Evolutionary conservation across 2,113 vertebrate genomes (phyloP).

Genomic region (Tenebrosternarchus preto): DNA sequence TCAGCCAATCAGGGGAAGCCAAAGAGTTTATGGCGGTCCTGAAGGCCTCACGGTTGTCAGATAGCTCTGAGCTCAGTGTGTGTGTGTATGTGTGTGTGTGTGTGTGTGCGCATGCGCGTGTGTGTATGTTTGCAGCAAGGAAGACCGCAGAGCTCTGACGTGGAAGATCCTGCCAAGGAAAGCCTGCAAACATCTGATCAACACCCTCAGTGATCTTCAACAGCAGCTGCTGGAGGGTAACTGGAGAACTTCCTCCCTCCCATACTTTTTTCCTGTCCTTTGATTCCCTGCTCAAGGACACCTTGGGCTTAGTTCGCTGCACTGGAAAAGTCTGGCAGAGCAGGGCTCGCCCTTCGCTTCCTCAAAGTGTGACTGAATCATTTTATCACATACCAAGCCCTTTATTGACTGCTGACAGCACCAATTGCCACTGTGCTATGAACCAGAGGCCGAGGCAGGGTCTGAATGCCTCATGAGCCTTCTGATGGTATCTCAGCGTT

Average conservation of each 20-base stretch:
- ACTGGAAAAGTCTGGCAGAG: constrained; percentile 6
- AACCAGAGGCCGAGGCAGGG: background rate
- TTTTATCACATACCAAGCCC: constrained; percentile 35
- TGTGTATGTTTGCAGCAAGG: constrained; percentile 80
- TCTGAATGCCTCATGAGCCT: background rate
- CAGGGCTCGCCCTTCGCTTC: constrained; percentile 16
- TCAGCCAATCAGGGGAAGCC: constrained; percentile 15
- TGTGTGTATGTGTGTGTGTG: too few relatives aligned
- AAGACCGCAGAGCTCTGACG: constrained; percentile 88
- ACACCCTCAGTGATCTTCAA: constrained; percentile 86
- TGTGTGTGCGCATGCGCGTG: constrained; percentile 41
- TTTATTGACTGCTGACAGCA: constrained; percentile 31
- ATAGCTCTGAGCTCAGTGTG: constrained; percentile 50
- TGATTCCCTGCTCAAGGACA: background rate
- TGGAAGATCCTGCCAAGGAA: constrained; percentile 98
- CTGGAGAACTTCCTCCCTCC: constrained; percentile 56
- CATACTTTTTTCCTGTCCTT: background rate
- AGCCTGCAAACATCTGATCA: constrained; percentile 95
- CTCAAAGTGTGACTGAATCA: constrained; percentile 22
- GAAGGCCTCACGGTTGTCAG: constrained; percentile 8
- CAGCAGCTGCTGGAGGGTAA: constrained; percentile 92
- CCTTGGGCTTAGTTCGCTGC: constrained; percentile 17
- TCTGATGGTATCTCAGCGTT: constrained; percentile 16
- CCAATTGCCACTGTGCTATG: constrained; percentile 10
- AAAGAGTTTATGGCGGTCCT: constrained; percentile 15